phyloP scores from a whole-genome alignment of 2,797 vertebrate species.

The Poliocrania exsul region DNA sequence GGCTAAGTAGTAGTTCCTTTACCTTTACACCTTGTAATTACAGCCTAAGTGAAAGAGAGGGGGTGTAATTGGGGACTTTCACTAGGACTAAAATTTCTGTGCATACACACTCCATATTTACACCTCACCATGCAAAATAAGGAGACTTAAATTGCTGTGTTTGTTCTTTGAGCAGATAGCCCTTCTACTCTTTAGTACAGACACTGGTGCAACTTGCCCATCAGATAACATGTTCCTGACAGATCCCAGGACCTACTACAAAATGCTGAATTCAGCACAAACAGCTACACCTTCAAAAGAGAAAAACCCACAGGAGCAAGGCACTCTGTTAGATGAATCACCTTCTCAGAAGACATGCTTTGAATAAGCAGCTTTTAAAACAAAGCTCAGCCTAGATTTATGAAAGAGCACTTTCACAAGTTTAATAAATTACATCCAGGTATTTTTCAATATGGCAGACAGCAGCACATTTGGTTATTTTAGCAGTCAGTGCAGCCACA shows the following conservation, averaged over 20 bases:
- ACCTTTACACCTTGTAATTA: neutral
- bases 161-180: slow-evolving; percentile 9
- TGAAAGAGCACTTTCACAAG: slow-evolving; percentile 5
- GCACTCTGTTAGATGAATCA: slow-evolving; percentile 32
- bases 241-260: neutral
- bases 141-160: neutral
- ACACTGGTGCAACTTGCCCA: neutral
- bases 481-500: slow-evolving; percentile 24
- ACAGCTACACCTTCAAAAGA: slow-evolving; percentile 46
- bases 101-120: neutral
- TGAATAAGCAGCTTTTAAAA: slow-evolving; percentile 29
- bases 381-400: neutral
- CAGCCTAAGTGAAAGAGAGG: neutral
- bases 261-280: slow-evolving; percentile 48
- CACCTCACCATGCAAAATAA: slow-evolving; percentile 16
- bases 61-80: neutral
- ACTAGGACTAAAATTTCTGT: neutral
- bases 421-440: slow-evolving; percentile 33
- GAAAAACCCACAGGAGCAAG: slow-evolving; percentile 27
- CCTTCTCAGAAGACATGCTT: slow-evolving; percentile 34
- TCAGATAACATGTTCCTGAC: slow-evolving; percentile 9
- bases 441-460: slow-evolving; percentile 43
- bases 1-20: neutral
- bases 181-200: neutral
- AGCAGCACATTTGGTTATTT: slow-evolving; percentile 37